Conservation (phyloP, 2,113 vertebrate species). For the Bungarus multicinctus region DNA sequence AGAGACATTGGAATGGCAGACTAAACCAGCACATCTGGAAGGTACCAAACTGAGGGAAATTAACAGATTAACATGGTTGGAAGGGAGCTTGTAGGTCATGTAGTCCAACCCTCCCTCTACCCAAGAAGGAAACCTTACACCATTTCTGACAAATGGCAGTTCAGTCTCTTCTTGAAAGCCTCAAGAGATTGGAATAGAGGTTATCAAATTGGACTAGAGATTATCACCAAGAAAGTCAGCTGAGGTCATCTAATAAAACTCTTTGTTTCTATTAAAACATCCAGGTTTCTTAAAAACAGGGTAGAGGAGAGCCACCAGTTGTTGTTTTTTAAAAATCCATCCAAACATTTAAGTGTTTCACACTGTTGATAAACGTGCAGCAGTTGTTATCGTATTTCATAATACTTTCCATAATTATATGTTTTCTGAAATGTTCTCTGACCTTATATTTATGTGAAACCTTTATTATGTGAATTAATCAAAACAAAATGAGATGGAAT, state of each 20-base stretch:
- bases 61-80: neutral
- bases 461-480: conserved; percentile 77
- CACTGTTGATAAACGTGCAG: conserved; percentile 58
- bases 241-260: conserved; percentile 72
- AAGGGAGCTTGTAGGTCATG: too few relatives aligned
- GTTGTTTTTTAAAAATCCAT: conserved; percentile 32
- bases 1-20: neutral
- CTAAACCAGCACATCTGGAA: neutral
- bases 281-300: conserved; percentile 51
- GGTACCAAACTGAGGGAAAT: neutral
- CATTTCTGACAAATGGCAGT: too few relatives aligned
- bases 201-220: conserved; percentile 49
- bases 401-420: conserved; percentile 75
- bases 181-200: too few relatives aligned
- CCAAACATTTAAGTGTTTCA: conserved; percentile 63
- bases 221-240: conserved; percentile 76
- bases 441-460: conserved; percentile 79
- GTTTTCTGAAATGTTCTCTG: conserved; percentile 76
- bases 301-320: neutral
- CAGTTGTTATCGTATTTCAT: conserved; percentile 70
- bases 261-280: conserved; percentile 52
- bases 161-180: too few relatives aligned
- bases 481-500: conserved; percentile 76
- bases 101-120: too few relatives aligned
- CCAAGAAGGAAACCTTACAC: too few relatives aligned